These are phyloP conservation scores for Ovis aries DNA, from an alignment of 2,113 vertebrate genomes.

Conservation along the genomic window ARS-UI_Ramb_v3.0 NC_056067.1:46020001-46020500, in stretches of 20 bases:
- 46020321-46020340: not conserved
- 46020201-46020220: not conserved
- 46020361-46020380: not conserved
- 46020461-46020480: not conserved
- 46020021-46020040: not conserved
- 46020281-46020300: not conserved
- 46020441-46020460: not conserved
- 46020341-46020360: not conserved
- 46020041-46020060: not conserved
- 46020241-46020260: not conserved
- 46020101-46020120: not conserved
- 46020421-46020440: not conserved
- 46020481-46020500: not conserved
- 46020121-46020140: not conserved
- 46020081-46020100: not conserved
- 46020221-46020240: not conserved
- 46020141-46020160: not conserved
- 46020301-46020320: not conserved
- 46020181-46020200: not conserved
- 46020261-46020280: not conserved
- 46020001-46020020: not conserved
- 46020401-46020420: not conserved
- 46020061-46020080: not conserved
- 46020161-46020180: fast-evolving
- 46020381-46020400: not conserved